These are phyloP conservation scores for Aplysina aerophoba DNA, from an alignment of 37 sponge, comb jelly and placozoan species.

Conservation along the genomic window DNA sequence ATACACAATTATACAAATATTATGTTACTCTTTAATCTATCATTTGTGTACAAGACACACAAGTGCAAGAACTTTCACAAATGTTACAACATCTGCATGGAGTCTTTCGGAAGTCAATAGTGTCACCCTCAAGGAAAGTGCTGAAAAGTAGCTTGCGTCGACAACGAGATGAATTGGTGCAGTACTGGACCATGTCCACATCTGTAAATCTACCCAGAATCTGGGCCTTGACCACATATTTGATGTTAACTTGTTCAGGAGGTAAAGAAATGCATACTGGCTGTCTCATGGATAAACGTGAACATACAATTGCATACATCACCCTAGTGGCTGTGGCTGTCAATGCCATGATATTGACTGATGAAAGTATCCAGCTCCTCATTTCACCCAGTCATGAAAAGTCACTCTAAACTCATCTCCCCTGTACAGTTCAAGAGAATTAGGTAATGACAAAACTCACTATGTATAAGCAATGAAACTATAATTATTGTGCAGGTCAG, in stretches of 20 bases:
- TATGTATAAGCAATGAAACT: not conserved
- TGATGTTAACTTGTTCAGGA: constrained; percentile 39
- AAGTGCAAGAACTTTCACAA: not conserved
- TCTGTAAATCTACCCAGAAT: not conserved
- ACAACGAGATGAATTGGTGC: not conserved
- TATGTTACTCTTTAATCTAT: too few relatives aligned
- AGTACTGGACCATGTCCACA: not conserved
- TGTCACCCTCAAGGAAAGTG: not conserved
- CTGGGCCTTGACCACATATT: not conserved
- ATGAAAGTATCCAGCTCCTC: constrained; percentile 32
- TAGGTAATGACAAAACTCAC: not conserved
- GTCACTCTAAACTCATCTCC: constrained; percentile 16
- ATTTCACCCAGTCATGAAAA: constrained; percentile 43
- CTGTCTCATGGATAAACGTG: constrained; percentile 24
- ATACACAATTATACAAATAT: too few relatives aligned
- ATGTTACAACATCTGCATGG: constrained; percentile 5
- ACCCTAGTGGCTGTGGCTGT: constrained; percentile 39
- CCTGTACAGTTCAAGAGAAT: too few relatives aligned
- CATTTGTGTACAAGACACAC: not conserved
- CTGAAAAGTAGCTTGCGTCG: not conserved
- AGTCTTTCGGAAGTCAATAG: not conserved
- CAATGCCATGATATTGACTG: constrained; percentile 39
- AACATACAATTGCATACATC: not conserved
- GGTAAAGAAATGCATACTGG: not conserved
- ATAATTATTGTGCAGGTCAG: too few relatives aligned